Base-by-base conservation (phyloP, 2,797 vertebrate species). In the Microchirus variegatus region DNA sequence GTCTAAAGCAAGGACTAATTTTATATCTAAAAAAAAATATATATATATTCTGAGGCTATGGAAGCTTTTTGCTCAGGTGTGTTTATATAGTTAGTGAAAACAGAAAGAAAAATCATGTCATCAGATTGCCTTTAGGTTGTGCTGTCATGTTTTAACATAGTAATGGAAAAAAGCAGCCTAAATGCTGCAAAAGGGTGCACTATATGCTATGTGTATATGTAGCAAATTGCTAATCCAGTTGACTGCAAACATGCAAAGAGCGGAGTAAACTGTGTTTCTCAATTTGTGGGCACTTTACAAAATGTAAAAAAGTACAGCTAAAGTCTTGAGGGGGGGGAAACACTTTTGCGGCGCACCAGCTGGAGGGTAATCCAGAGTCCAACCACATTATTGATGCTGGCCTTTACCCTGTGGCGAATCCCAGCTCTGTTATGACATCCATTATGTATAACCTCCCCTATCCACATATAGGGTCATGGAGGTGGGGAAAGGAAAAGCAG, bases 401-500 rank as follows among this genome's bases (percentile, higher is more conserved):
- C 46, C 15, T 47, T 48, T 41, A 52, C 57, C 46, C 45, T 72
- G 12, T 13, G 10, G 19, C 13, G 12, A 67, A 67, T 52, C 31
- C 38, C 40, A 13, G n/a, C 42, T 37, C 40, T 58, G 60, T 7
- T 19, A 42, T 15, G 37, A 47, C 61, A 59, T 80, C 49, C 35
- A 75, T 56, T 69, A 65, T 80, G 47, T 50, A 67, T 42, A 55
- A 55, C n/a, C 48, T 44, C 22, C 43, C 47, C 35, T 54, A 48
- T 67, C 56, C 43, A 53, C 51, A 59, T 63, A 63, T 50, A 41
- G 51, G 16, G 42, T 48, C 22, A 58, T 45, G 18, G 9, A 16
- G 31, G 5, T 13, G 19, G 12, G 2, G 12, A 6, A 12, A 9
- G 17, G 10, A 17, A 45, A 45, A 10, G 6, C 11, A 11, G 14